Percentiles rank a stretch among this genome's conserved stretches.
Evolutionary conservation across 2,113 vertebrate species (phyloP).

Genomic region (Tauraco erythrolophus): DNA sequence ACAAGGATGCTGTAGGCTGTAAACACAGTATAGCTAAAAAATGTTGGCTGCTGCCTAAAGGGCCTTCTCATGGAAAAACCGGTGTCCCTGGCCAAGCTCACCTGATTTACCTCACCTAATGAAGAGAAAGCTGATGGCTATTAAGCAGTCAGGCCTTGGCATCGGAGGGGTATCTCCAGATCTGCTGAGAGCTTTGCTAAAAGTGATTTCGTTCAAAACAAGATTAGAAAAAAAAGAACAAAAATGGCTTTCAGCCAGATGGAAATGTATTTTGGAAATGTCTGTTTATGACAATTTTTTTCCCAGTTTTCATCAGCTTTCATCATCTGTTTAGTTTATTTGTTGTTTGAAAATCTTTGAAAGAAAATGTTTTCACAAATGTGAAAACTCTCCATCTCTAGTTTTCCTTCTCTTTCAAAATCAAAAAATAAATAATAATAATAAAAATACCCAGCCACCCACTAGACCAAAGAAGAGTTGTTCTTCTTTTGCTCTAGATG

Average conservation of each 20-base stretch:
- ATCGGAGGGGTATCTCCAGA: background rate
- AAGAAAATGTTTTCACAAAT: conserved; percentile 3
- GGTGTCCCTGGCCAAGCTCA: background rate
- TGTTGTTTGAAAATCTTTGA: conserved; percentile 23
- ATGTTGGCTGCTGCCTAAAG: background rate
- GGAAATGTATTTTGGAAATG: background rate
- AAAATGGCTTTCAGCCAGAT: conserved; percentile 7
- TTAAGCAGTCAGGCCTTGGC: background rate
- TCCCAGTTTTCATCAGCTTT: conserved; percentile 7
- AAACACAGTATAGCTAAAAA: background rate
- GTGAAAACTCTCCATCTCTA: background rate
- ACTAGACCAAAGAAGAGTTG: background rate
- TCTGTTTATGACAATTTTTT: conserved; percentile 36
- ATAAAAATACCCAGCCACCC: too few species aligned
- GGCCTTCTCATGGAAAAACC: background rate
- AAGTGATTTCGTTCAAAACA: background rate
- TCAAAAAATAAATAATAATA: background rate
- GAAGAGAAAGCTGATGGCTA: background rate
- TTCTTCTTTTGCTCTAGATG: background rate
- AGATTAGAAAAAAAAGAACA: background rate
- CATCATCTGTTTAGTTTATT: background rate
- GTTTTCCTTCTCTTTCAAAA: background rate
- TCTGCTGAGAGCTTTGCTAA: background rate
- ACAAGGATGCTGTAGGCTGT: background rate
- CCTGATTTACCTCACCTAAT: background rate